Conservation (phyloP, 2,888 invertebrate species). For the Synanthedon formicaeformis region DNA sequence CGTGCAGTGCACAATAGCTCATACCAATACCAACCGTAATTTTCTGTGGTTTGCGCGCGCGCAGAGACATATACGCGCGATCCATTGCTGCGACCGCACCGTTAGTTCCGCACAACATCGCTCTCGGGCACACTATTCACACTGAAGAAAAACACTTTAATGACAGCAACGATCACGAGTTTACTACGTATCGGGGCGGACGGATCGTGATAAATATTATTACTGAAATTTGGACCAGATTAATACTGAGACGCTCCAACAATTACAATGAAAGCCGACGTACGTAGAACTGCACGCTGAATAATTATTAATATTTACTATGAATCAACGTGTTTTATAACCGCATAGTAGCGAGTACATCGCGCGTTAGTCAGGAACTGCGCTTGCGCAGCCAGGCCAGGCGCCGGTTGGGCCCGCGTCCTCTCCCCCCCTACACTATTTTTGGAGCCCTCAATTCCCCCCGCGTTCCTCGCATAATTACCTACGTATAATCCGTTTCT, state of each 20-base stretch:
- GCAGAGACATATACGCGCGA: slow-evolving; percentile 65
- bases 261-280: no score
- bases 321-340: background rate
- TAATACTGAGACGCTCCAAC: no score
- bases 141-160: no score
- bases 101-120: slow-evolving; percentile 58
- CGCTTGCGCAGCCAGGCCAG: slow-evolving; percentile 23
- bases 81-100: slow-evolving; percentile 63
- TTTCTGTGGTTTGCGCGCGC: slow-evolving; percentile 58
- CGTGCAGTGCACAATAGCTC: background rate
- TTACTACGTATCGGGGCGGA: background rate
- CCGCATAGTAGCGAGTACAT: slow-evolving; percentile 1
- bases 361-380: slow-evolving; percentile 31
- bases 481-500: background rate
- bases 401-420: no score
- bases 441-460: slow-evolving; percentile 40
- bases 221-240: no score
- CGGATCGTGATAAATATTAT: no score
- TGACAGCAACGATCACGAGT: no score
- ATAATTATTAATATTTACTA: no score
- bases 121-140: no score
- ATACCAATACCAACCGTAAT: slow-evolving; percentile 34
- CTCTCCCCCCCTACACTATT: slow-evolving; percentile 37
- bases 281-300: no score
- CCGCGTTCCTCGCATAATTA: slow-evolving; percentile 11